Evolutionary conservation across 1,140 invertebrate genomes (phyloP).

Genomic region (Dendroctonus ponderosae): DNA sequence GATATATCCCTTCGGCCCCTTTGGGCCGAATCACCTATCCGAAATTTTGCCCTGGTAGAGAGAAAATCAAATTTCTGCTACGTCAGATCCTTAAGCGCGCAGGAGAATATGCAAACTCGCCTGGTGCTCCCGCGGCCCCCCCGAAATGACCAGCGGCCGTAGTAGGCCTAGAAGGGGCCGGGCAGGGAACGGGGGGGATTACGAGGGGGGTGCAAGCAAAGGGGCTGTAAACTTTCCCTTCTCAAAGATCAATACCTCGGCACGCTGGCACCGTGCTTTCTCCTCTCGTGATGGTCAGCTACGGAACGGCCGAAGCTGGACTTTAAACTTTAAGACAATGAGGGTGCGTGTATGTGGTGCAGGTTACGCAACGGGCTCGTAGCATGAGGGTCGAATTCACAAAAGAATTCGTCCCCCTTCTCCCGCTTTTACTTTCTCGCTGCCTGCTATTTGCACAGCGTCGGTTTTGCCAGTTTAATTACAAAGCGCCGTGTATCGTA

Average conservation of each 20-base stretch:
- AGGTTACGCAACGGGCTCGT: too few relatives aligned
- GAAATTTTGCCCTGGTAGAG: constrained; percentile 10
- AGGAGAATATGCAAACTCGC: constrained; percentile 48
- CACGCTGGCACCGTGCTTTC: constrained; percentile 34
- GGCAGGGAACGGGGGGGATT: constrained; percentile 27
- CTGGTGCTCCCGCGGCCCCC: constrained; percentile 38
- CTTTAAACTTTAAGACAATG: constrained; percentile 32
- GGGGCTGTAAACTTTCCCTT: constrained; percentile 25
- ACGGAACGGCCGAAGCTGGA: constrained; percentile 26
- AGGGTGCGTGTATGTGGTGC: constrained; percentile 11
- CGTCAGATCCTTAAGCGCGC: constrained; percentile 34
- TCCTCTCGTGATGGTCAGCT: constrained; percentile 34
- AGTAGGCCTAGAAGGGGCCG: constrained; percentile 37
- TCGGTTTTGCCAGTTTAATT: neutral
- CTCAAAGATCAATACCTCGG: constrained; percentile 48
- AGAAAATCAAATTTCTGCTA: constrained; percentile 34
- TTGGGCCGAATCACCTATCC: constrained; percentile 5
- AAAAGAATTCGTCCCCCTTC: too few relatives aligned
- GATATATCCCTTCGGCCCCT: constrained; percentile 7
- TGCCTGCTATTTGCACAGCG: neutral
- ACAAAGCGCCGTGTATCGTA: too few relatives aligned
- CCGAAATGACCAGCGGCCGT: constrained; percentile 50
- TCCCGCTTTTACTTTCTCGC: too few relatives aligned
- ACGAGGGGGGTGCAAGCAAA: constrained; percentile 33
- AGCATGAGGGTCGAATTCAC: too few relatives aligned